Percentiles rank a stretch among this genome's conserved stretches.
Evolutionary conservation across 2,797 vertebrate species (phyloP).

Genomic region (Mormyrops boulengeri): DNA sequence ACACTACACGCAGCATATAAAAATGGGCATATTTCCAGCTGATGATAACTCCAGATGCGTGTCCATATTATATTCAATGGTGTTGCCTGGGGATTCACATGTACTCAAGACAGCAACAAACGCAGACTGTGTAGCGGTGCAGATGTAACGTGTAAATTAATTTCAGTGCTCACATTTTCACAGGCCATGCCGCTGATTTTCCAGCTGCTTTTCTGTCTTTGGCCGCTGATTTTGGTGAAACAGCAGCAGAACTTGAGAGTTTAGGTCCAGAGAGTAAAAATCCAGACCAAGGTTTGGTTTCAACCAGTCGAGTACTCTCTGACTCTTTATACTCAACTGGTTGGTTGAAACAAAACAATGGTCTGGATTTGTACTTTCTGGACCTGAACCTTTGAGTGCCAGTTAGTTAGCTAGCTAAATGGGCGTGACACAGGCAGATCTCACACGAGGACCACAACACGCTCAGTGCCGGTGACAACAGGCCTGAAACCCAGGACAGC

Average conservation of each 20-base stretch:
- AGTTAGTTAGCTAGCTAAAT: neutral
- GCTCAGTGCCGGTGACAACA: neutral
- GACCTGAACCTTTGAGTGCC: neutral
- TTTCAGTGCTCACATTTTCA: neutral
- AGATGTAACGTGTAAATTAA: neutral
- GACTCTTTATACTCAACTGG: neutral
- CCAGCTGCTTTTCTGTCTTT: neutral
- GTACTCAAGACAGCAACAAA: neutral
- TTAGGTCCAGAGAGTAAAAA: neutral
- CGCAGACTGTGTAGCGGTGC: neutral
- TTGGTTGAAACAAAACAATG: neutral
- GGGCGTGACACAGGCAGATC: neutral
- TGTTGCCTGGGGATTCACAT: neutral
- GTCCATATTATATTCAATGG: neutral
- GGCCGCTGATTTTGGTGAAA: neutral
- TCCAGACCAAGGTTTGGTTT: neutral
- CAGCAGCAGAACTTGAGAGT: neutral
- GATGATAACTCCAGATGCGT: neutral
- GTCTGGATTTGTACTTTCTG: neutral
- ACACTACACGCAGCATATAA: neutral
- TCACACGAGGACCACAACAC: neutral
- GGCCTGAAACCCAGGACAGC: neutral
- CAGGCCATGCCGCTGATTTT: neutral
- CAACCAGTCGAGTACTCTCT: neutral
- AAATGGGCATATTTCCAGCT: neutral